Conservation (phyloP, 2,888 invertebrate species). For the Torymus auratus region DNA sequence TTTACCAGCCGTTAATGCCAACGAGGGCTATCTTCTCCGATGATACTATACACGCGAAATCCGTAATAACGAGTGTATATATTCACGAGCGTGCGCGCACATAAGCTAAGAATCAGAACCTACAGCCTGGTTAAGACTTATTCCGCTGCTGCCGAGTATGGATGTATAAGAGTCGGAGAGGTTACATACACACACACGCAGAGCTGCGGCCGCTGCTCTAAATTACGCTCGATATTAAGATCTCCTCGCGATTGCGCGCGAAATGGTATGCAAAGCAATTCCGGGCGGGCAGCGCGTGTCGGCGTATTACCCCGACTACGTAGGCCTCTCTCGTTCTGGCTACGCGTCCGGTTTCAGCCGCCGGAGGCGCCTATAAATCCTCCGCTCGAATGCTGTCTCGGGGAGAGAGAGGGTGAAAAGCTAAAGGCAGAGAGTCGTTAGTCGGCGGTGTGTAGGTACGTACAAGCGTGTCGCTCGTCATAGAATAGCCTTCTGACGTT, state of each 20-base stretch:
- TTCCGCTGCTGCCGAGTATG: too few relatives aligned
- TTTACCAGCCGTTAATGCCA: too few relatives aligned
- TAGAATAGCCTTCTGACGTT: neutral
- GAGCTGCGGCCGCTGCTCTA: conserved; percentile 63
- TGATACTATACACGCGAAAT: too few relatives aligned
- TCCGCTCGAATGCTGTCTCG: conserved; percentile 61
- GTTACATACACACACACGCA: too few relatives aligned
- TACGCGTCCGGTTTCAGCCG: conserved; percentile 68
- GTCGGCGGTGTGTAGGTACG: too few relatives aligned
- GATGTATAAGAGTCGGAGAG: too few relatives aligned
- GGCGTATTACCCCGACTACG: conserved; percentile 13
- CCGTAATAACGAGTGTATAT: too few relatives aligned
- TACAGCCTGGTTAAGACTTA: too few relatives aligned
- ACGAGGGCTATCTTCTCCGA: too few relatives aligned
- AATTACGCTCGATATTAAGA: conserved; percentile 76
- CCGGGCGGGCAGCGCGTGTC: conserved; percentile 56
- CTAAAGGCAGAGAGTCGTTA: neutral
- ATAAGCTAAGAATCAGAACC: too few relatives aligned
- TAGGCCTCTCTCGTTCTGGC: neutral
- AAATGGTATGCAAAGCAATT: conserved; percentile 76
- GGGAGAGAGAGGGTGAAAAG: conserved; percentile 16
- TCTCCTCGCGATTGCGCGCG: conserved; percentile 74
- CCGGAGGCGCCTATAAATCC: conserved; percentile 69
- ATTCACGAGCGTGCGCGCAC: too few relatives aligned
- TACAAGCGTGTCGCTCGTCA: too few relatives aligned